Percentiles rank a stretch among this genome's conserved stretches.
Conservation (phyloP, 1,140 invertebrate species). For the Muscidifurax raptorellus region DNA sequence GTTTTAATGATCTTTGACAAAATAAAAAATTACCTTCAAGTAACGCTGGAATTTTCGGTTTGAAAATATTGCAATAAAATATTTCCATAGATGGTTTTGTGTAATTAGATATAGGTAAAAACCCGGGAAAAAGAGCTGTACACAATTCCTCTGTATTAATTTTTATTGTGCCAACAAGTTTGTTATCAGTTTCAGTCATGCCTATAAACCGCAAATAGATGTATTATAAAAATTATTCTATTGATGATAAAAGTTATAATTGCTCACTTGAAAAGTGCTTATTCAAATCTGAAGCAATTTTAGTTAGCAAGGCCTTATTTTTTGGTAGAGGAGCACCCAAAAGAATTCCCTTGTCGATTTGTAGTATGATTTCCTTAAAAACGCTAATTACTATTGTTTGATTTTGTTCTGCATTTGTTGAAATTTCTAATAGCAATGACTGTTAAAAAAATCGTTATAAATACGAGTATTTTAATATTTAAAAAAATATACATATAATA, state of each 20-base stretch:
- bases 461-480: neutral
- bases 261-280: conserved; percentile 60
- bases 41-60: conserved; percentile 78
- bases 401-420: conserved; percentile 44
- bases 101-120: conserved; percentile 57
- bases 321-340: conserved; percentile 83
- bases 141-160: conserved; percentile 53
- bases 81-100: conserved; percentile 79
- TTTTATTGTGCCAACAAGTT: conserved; percentile 45
- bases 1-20: neutral
- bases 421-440: conserved; percentile 65
- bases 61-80: conserved; percentile 80
- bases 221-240: neutral
- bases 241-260: neutral
- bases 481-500: conserved; percentile 13
- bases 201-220: conserved; percentile 36
- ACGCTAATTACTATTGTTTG: conserved; percentile 50
- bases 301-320: conserved; percentile 75
- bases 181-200: conserved; percentile 24
- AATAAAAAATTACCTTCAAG: conserved; percentile 74
- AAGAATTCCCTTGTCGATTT: conserved; percentile 88
- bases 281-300: conserved; percentile 76
- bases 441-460: conserved; percentile 43
- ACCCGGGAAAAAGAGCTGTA: conserved; percentile 59
- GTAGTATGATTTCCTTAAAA: conserved; percentile 78